Conservation (phyloP, 2,113 vertebrate genomes). For the Amblyopsis rosae region DNA sequence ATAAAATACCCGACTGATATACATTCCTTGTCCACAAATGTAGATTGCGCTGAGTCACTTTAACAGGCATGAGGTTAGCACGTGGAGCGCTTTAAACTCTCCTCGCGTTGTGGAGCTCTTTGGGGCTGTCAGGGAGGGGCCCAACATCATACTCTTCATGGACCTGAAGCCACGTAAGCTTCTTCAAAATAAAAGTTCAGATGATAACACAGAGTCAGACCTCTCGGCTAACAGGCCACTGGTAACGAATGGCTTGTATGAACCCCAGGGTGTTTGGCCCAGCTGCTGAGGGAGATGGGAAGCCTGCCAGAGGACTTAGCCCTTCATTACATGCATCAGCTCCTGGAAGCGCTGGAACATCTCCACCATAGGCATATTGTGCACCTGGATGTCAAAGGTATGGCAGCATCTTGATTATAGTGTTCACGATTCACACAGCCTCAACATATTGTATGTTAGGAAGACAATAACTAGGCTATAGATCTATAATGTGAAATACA, state of each 20-base stretch:
- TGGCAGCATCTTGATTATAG: background rate
- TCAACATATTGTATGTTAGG: too few species aligned
- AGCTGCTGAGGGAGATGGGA: slow-evolving; percentile 83
- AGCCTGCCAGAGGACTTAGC: slow-evolving; percentile 87
- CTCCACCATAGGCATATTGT: slow-evolving; percentile 86
- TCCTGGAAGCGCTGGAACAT: slow-evolving; percentile 87
- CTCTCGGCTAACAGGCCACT: too few species aligned
- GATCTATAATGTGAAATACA: too few species aligned
- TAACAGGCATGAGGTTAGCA: slow-evolving; percentile 85
- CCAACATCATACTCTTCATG: slow-evolving; percentile 91
- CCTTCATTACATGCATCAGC: slow-evolving; percentile 89
- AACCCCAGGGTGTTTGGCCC: slow-evolving; percentile 82
- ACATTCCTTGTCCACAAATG: too few species aligned
- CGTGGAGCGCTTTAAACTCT: slow-evolving; percentile 82
- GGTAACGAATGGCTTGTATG: background rate
- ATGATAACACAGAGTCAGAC: background rate
- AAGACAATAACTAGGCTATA: too few species aligned
- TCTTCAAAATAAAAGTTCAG: background rate
- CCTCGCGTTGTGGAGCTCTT: slow-evolving; percentile 89
- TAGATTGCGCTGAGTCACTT: slow-evolving; percentile 74
- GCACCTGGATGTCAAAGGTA: slow-evolving; percentile 95
- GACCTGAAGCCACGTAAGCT: slow-evolving; percentile 88
- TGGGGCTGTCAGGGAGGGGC: slow-evolving; percentile 88
- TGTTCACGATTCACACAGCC: too few species aligned
- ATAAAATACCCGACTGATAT: background rate